These are phyloP conservation scores for Megaptera novaeangliae DNA, from an alignment of 2,113 vertebrate genomes.

Conservation along the genomic window DNA sequence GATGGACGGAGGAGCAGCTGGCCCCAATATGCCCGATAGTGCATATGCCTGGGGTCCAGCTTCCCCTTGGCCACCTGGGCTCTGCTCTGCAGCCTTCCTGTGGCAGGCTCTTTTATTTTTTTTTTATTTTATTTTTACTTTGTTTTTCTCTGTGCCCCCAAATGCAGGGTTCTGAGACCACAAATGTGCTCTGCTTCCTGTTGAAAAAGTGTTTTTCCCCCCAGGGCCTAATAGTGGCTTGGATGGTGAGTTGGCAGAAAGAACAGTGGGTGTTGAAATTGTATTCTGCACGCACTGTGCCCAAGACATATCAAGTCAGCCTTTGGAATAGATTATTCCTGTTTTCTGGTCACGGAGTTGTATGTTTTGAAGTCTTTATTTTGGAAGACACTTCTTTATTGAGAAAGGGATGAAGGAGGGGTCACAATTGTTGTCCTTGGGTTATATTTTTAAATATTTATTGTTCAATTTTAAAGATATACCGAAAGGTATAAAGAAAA, in stretches of 20 bases:
- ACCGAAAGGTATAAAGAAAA: background rate
- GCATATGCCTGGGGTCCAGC: no score
- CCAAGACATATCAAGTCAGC: background rate
- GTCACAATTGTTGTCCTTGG: background rate
- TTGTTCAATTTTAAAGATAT: background rate
- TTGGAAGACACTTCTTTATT: background rate
- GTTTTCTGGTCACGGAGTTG: background rate
- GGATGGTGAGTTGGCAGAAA: conserved; percentile 33
- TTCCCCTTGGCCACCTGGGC: background rate
- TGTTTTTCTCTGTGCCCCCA: background rate
- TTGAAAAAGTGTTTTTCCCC: background rate
- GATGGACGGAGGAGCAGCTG: background rate
- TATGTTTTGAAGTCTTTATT: conserved; percentile 30
- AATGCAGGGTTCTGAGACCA: background rate
- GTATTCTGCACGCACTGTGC: background rate
- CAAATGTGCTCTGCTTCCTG: conserved; percentile 45
- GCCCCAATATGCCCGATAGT: background rate
- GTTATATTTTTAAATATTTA: conserved; percentile 37
- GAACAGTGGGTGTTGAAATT: background rate
- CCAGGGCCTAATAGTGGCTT: background rate
- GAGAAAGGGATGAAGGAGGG: background rate
- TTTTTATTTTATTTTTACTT: background rate
- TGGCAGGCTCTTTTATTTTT: conserved; percentile 7
- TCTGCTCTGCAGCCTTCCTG: background rate
- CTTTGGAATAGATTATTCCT: background rate